A percentile compares a stretch with the other conserved stretches of the same genome.
Conservation (phyloP, 2,888 invertebrate species). For the Gibbula magus region DNA sequence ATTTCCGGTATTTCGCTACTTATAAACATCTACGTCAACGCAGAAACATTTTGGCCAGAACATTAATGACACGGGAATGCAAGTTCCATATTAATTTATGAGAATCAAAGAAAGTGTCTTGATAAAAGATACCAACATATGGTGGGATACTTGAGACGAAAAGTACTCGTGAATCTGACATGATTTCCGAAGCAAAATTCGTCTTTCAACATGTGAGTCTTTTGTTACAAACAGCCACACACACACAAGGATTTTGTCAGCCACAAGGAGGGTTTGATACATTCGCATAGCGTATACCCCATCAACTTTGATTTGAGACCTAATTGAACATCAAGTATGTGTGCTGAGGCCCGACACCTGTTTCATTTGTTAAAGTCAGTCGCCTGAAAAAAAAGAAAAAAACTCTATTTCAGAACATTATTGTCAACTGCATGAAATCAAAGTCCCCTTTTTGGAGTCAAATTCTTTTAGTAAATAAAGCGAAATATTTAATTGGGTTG, state of each 20-base stretch:
- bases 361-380: too few relatives aligned
- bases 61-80: background rate
- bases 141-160: slow-evolving; percentile 1
- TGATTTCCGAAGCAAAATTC: background rate
- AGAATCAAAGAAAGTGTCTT: background rate
- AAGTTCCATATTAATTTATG: background rate
- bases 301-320: too few relatives aligned
- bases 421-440: too few relatives aligned
- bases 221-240: slow-evolving; percentile 14
- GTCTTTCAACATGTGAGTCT: background rate
- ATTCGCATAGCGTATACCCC: too few relatives aligned
- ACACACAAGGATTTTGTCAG: background rate
- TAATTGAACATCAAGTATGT: too few relatives aligned
- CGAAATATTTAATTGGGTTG: too few relatives aligned
- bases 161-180: background rate
- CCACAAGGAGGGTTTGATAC: background rate
- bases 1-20: slow-evolving; percentile 9
- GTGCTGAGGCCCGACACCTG: too few relatives aligned
- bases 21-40: slow-evolving; percentile 4
- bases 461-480: too few relatives aligned
- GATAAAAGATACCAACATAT: slow-evolving; percentile 17
- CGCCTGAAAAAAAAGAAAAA: too few relatives aligned
- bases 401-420: too few relatives aligned
- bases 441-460: too few relatives aligned
- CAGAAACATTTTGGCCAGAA: background rate